Percentiles rank a stretch among this genome's conserved stretches.
Conservation (phyloP, 2,797 vertebrate species). For the Momotus momota region DNA sequence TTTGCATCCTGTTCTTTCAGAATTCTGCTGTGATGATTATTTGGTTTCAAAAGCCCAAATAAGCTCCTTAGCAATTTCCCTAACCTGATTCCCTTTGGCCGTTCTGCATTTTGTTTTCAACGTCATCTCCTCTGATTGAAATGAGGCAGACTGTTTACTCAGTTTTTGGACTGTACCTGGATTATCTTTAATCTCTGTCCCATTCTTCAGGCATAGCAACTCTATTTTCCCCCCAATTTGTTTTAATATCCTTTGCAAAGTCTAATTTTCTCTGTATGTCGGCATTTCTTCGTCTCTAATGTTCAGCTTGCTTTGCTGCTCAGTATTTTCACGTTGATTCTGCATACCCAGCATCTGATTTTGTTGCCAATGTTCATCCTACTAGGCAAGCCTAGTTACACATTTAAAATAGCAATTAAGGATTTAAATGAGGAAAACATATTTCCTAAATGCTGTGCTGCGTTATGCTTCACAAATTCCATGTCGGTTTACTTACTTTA, state of each 20-base stretch:
- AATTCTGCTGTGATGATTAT: not conserved
- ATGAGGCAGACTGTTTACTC: not conserved
- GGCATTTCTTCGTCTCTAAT: not conserved
- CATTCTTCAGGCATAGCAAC: not conserved
- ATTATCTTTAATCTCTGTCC: conserved; percentile 24
- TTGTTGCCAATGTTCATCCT: not conserved
- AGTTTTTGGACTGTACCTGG: not conserved
- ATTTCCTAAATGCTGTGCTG: not conserved
- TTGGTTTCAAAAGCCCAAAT: conserved; percentile 24
- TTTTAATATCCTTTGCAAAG: not conserved
- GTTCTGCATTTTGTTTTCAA: not conserved
- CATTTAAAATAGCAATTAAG: not conserved
- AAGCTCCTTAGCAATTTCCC: conserved; percentile 31
- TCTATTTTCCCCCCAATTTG: rapidly evolving
- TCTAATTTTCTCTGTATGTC: not conserved
- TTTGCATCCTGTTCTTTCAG: not conserved
- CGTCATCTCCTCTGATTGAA: not conserved
- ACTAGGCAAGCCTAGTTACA: not conserved
- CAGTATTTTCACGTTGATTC: not conserved
- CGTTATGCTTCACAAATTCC: not conserved
- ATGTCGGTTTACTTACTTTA: not conserved
- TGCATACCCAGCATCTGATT: not conserved
- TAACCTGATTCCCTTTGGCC: not conserved
- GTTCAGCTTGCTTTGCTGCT: not conserved
- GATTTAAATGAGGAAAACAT: not conserved